Conservation (phyloP, 2,888 invertebrate species). For the Unio delphinus region DNA sequence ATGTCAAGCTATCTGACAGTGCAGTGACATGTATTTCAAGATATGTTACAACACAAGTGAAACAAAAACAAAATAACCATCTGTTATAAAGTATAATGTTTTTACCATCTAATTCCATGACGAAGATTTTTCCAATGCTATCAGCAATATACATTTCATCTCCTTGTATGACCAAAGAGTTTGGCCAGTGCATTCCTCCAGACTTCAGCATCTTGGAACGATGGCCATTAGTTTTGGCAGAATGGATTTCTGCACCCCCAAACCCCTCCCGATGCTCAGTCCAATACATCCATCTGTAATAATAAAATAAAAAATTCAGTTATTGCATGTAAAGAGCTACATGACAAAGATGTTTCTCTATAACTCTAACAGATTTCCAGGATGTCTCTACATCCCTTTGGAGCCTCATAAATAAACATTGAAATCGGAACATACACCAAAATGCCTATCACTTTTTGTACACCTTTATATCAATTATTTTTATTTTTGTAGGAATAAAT, state of each 20-base stretch:
- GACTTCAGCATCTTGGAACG: slow-evolving; percentile 42
- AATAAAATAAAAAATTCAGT: slow-evolving; percentile 1
- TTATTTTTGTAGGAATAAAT: too few species aligned
- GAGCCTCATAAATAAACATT: too few species aligned
- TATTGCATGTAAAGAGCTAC: neutral
- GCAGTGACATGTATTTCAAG: too few species aligned
- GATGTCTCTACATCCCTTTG: too few species aligned
- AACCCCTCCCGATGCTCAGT: slow-evolving; percentile 48
- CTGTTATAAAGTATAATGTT: too few species aligned
- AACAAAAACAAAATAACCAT: neutral
- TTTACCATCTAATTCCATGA: slow-evolving; percentile 51
- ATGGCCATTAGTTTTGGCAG: slow-evolving; percentile 43
- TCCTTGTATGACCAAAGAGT: slow-evolving; percentile 45
- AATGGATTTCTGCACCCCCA: slow-evolving; percentile 36
- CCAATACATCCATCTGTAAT: slow-evolving; percentile 56
- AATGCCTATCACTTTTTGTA: too few species aligned
- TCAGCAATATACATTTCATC: slow-evolving; percentile 54
- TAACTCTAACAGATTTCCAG: neutral
- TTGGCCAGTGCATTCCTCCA: slow-evolving; percentile 50
- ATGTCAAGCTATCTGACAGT: too few species aligned
- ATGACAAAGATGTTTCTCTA: neutral
- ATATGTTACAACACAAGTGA: too few species aligned
- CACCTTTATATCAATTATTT: too few species aligned
- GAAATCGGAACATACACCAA: too few species aligned
- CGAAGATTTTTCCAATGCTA: slow-evolving; percentile 49